phyloP scores from a whole-genome alignment of 2,113 vertebrate genomes.

The Sardina pilchardus region DNA sequence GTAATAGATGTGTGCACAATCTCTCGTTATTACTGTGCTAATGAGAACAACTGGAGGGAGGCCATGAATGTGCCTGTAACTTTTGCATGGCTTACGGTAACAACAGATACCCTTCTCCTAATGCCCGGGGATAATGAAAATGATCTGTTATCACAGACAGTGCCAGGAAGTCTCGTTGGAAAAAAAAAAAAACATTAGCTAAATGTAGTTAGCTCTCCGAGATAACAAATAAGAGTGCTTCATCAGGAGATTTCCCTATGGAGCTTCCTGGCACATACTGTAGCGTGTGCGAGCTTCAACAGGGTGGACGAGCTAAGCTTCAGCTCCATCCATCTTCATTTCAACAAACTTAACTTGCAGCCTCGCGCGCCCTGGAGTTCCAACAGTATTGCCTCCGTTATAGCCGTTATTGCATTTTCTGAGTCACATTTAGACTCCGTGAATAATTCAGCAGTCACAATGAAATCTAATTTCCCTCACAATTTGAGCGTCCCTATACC shows the following conservation, averaged over 20 bases:
- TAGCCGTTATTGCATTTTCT: not conserved
- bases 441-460: constrained; percentile 12
- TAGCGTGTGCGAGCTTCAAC: not conserved
- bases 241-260: not conserved
- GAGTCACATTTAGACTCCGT: not conserved
- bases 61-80: not conserved
- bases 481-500: not conserved
- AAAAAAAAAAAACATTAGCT: not conserved
- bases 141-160: not conserved
- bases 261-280: not conserved
- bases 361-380: not conserved
- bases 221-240: not conserved
- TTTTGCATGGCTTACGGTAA: not conserved
- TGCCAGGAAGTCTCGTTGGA: not conserved
- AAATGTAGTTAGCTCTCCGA: not conserved
- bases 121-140: not conserved
- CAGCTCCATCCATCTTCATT: not conserved
- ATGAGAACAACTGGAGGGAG: not conserved
- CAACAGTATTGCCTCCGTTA: not conserved
- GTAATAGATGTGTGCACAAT: not conserved
- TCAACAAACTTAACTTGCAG: not conserved
- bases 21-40: not conserved
- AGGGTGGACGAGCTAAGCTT: not conserved
- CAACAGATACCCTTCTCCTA: not conserved
- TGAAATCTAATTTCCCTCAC: not conserved